Evolutionary conservation across 2,888 invertebrate species (phyloP), one percentile per base, ranked within the genome.

Genomic region (Liposcelis brunnea): DNA sequence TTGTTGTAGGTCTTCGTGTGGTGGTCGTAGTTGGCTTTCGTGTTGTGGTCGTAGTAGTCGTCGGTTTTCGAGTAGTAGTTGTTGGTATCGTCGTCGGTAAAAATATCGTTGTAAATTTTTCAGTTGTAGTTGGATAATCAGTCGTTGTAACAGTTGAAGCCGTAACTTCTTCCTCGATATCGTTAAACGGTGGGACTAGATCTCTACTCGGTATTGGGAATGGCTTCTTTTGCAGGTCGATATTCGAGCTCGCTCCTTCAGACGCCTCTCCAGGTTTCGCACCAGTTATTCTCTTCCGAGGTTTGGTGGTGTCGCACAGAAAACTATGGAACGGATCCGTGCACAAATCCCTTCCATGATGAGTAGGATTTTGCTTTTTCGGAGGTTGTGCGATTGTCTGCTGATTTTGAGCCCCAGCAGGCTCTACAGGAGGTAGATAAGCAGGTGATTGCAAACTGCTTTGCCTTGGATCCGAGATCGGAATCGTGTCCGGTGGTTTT

Each of bases 281-380:
- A 18, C 40, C 40, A 5, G 40, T 40, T 16, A 40, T 40, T 14
- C 19, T 16, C 6, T 21, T 14, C 21, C 40, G 15, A n/a, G 40
- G 15, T 18, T 40, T 40, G 6, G 21, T 19, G 6, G 16, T 40
- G 15, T 16, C 40, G 40, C 40, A 40, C 4, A 40, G 19, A 19
- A 40, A 40, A n/a, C 19, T 19, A 21, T 40, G 40, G 19, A 40
- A 40, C 6, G 40, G 40, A 19, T 40, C 40, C 7, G 40, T 40
- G 40, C 40, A 40, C 6, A 40, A 11, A 19, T 40, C 40, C 7
- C 40, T 16, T 6, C 40, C 40, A 19, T 40, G 40, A 19, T 40
- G 40, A 14, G 40, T 40, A 6, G 40, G 40, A n/a, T n/a, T 14
- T 8, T 18, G 7, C 4, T 16, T 16, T 21, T 18, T n/a, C 10